Base-by-base conservation (phyloP, 2,888 invertebrate species). In the Aproaerema taeniolella region DNA sequence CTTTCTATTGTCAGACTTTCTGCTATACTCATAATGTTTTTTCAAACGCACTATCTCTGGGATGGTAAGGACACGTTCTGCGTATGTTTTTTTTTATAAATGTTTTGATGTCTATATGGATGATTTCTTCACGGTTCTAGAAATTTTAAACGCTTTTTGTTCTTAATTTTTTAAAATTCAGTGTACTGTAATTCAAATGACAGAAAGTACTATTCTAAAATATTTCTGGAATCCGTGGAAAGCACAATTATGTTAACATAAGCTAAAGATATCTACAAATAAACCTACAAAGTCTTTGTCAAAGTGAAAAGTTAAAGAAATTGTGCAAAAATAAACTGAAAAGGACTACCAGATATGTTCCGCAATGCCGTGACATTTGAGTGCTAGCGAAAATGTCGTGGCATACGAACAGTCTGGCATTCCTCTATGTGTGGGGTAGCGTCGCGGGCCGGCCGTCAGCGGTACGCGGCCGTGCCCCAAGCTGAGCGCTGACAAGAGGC, bases 11-110 rank as follows among this genome's bases (percentile, higher is more conserved):
- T 67, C 58, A 62, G 50, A 67, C 65, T 73, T 67, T 71, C 61
- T 57, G 72, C 70, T 71, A 62, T 76, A 72, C 59, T 75, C 65
- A 72, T 74, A 16, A 59, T 72, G 63, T 75, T 79, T 75, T 74
- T 65, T 69, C 58, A 53, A 70, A 69, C 66, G 78, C 81, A 80
- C 80, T 71, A 61, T 71, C 69, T 67, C 58, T 71, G 65, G 70
- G 76, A 78, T 75, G 79, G 80, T 82, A 80, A 80, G 77, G 71
- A 74, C 79, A 75, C 78, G 66, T 77, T 65, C 72, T 72, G 59
- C 63, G 69, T 73, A 68, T 28, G 2, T 61, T 68, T 67, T 58
- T 64, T 58, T 51, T 61, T 62, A 30, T 61, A 49, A 15, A 50
- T 34, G 44, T 40, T 60, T 56, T 45, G 34, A 41, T 47, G 47